Evolutionary conservation across 1,140 invertebrate genomes (phyloP).

Genomic region (Hetaerina americana): DNA sequence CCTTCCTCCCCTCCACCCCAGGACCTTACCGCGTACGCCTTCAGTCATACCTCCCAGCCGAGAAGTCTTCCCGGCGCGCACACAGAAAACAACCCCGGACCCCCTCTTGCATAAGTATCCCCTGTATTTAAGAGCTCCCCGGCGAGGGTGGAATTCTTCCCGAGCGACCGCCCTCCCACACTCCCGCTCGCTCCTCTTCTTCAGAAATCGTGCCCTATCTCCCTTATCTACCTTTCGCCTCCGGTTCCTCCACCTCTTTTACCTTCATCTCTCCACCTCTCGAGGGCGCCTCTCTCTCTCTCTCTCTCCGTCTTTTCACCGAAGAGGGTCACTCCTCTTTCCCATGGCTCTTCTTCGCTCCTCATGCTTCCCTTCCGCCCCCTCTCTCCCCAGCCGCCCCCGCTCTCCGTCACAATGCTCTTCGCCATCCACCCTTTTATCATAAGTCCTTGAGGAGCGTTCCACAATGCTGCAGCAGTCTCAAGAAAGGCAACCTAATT

Average conservation of each 20-base stretch:
- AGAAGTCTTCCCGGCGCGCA: too few species aligned
- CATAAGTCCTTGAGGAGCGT: background rate
- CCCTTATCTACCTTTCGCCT: background rate
- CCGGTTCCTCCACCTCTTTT: background rate
- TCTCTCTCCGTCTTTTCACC: background rate
- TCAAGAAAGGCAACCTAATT: background rate
- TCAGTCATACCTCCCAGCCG: too few species aligned
- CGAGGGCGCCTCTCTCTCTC: background rate
- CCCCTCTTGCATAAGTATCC: too few species aligned
- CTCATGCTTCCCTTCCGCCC: background rate
- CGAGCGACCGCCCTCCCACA: background rate
- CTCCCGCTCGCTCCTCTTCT: background rate
- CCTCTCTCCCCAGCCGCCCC: background rate
- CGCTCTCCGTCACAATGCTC: background rate
- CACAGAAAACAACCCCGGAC: background rate
- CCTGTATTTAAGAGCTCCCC: too few species aligned
- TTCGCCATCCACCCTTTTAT: too few species aligned
- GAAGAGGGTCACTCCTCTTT: background rate
- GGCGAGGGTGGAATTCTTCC: too few species aligned
- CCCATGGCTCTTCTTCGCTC: background rate
- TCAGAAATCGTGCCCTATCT: background rate
- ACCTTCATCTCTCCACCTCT: background rate
- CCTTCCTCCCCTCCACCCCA: too few species aligned
- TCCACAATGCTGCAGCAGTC: background rate
- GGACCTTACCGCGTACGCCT: too few species aligned